Evolutionary conservation across 1,140 invertebrate genomes (phyloP), one percentile per base, ranked within the genome.

Genomic region (Daktulosphaira vitifoliae): DNA sequence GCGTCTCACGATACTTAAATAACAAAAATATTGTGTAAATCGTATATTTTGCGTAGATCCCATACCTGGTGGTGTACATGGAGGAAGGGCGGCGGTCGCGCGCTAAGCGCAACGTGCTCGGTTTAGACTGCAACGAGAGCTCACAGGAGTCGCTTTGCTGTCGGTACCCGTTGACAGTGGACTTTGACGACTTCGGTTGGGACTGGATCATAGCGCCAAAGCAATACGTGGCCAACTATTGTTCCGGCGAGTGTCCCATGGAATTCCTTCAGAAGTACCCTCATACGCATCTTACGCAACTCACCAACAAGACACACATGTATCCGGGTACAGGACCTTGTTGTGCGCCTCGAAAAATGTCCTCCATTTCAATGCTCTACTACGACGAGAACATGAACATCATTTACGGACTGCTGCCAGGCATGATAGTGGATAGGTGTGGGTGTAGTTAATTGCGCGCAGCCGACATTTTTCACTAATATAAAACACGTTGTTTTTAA

Each of bases 161-260:
- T 73, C 84, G 90, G 15, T 94, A 93, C 74, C 88, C 90, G 1
- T 80, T 98, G 16, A 89, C 89, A 11, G 92, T 99, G 13, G 91
- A 98, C 77, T 98, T 99, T 76, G 89, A 88, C 69, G 89, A 92
- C 68, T 93, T 98, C 72, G 93, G 92, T 11, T 98, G 95, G 94
- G 92, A 97, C 71, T 98, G 94, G 88, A 94, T 98, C 71, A 92
- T 99, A 37, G 94, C 94, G 0, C 96, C 96, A 0, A 90, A 90
- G 71, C 84, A 86, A 68, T 99, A 98, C 77, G 87, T 96, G 72
- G 95, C 96, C 16, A 93, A 94, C 78, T 97, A 94, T 77, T 99
- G 96, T 78, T 86, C 88, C 66, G 96, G 96, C 3, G 89, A 96
- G 71, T 98, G 96, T 79, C 88, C 89, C 1, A 91, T 86, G 76